Evolutionary conservation across 2,113 vertebrate genomes (phyloP).

Genomic region (Podarcis raffonei): DNA sequence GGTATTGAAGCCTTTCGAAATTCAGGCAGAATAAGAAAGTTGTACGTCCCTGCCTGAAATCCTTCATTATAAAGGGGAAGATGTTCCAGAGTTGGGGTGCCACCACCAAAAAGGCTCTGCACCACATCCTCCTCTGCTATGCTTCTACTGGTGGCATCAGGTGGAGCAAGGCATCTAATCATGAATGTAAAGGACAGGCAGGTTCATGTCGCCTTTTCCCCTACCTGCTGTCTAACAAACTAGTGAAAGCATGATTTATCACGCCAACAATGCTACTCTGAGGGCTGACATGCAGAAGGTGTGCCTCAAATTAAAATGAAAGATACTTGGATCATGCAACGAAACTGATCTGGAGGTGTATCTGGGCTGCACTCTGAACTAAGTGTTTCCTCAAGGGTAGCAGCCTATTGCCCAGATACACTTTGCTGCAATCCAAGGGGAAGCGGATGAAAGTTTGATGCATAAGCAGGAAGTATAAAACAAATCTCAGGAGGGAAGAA

Average conservation of each 20-base stretch:
- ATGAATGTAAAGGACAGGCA: not conserved
- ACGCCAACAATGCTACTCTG: not conserved
- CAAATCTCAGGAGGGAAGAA: not conserved
- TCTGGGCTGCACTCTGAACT: not conserved
- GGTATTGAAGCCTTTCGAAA: not conserved
- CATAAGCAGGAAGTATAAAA: not conserved
- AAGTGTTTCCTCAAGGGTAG: not conserved
- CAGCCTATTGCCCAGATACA: not conserved
- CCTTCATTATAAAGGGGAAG: too few species aligned
- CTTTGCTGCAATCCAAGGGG: not conserved
- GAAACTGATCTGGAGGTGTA: not conserved
- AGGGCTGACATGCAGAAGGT: not conserved
- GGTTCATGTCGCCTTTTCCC: not conserved
- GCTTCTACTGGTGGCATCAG: not conserved
- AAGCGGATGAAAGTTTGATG: not conserved
- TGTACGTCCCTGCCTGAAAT: too few species aligned
- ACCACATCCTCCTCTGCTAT: too few species aligned
- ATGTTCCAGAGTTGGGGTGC: not conserved
- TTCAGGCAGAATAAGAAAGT: not conserved
- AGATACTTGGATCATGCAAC: too few species aligned
- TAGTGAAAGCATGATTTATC: not conserved
- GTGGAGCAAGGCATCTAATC: not conserved
- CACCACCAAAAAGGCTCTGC: not conserved
- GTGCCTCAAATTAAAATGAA: not conserved
- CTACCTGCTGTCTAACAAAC: not conserved